Evolutionary conservation across 1,140 invertebrate genomes (phyloP).

Genomic region (Condylostylus longicornis): DNA sequence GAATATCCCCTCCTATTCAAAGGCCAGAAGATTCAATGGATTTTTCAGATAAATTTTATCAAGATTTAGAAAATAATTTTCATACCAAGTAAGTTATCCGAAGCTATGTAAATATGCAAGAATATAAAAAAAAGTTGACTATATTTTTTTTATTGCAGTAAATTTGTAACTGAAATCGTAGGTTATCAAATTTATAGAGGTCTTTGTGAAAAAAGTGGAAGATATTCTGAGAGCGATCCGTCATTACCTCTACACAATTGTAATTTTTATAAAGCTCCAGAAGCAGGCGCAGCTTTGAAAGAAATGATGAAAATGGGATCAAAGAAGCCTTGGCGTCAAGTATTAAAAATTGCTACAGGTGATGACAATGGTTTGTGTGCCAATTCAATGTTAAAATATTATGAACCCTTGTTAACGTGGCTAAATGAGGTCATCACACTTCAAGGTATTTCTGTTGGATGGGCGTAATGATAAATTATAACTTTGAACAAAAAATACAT

Average conservation of each 20-base stretch:
- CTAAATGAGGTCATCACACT: no score
- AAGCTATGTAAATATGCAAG: not conserved
- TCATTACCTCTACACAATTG: constrained; percentile 38
- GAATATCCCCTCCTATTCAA: constrained; percentile 39
- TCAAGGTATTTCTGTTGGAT: no score
- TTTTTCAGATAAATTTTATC: constrained; percentile 34
- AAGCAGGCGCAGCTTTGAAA: constrained; percentile 30
- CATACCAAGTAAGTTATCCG: constrained; percentile 19
- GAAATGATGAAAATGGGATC: constrained; percentile 39
- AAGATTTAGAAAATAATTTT: constrained; percentile 23
- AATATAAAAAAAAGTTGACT: constrained; percentile 1
- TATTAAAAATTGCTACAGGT: constrained; percentile 36
- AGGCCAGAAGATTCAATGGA: constrained; percentile 42
- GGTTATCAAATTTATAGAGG: constrained; percentile 39
- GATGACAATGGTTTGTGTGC: constrained; percentile 33
- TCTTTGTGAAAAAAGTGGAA: constrained; percentile 39
- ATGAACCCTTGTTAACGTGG: constrained; percentile 28
- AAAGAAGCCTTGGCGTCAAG: constrained; percentile 41
- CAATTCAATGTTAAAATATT: constrained; percentile 28
- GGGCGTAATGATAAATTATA: no score
- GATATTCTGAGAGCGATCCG: constrained; percentile 32
- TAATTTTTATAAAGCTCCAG: constrained; percentile 38
- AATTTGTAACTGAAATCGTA: constrained; percentile 25
- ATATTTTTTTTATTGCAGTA: constrained; percentile 10
- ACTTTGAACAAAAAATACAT: no score